Conservation (phyloP, 2,113 vertebrate genomes). For the Nymphicus hollandicus region DNA sequence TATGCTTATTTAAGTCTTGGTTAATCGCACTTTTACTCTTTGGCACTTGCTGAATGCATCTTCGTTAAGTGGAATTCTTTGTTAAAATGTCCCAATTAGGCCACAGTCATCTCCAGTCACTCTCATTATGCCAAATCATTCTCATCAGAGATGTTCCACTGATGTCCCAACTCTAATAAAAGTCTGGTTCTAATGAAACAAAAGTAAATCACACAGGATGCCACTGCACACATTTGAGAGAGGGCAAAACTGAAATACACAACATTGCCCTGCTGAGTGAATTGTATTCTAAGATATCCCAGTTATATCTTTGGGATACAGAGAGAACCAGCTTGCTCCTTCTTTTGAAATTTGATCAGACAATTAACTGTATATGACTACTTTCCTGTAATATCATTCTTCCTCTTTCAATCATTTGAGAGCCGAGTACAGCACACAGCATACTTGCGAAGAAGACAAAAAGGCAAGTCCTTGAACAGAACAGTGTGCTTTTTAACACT, state of each 20-base stretch:
- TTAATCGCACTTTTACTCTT: background rate
- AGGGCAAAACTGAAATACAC: background rate
- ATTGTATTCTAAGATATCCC: background rate
- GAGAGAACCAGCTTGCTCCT: background rate
- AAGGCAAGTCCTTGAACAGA: background rate
- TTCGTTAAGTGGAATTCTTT: background rate
- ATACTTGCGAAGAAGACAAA: background rate
- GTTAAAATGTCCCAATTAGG: background rate
- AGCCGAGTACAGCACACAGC: background rate
- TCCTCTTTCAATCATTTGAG: background rate
- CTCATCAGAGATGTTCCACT: slow-evolving; percentile 6
- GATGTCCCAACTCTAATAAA: background rate
- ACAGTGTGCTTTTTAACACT: background rate
- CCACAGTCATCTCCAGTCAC: background rate
- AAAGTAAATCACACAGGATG: background rate
- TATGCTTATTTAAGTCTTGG: background rate
- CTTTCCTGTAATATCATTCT: background rate
- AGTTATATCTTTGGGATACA: background rate
- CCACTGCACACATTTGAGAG: rapidly evolving
- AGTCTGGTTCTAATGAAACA: background rate
- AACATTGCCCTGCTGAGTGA: rapidly evolving
- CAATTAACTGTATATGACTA: background rate
- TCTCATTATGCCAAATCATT: background rate
- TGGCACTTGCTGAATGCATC: background rate
- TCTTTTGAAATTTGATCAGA: background rate